A percentile compares a stretch with the other conserved stretches of the same genome.
phyloP scores from a whole-genome alignment of 1,140 invertebrate species.

The Heterodera schachtii region DNA sequence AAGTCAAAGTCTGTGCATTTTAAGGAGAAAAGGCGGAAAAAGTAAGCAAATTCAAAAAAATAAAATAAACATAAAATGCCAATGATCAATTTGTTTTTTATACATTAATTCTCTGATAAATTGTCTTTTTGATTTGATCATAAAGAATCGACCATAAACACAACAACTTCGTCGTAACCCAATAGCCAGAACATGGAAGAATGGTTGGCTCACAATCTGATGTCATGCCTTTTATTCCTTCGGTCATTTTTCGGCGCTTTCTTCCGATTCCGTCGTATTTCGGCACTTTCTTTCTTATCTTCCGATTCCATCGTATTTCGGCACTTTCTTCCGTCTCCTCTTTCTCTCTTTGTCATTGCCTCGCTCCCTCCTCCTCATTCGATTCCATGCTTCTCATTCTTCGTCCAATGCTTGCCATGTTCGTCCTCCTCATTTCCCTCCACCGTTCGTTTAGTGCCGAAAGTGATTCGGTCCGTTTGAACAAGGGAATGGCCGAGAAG shows the following conservation, averaged over 20 bases:
- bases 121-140: neutral
- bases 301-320: neutral
- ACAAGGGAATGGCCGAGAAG: neutral
- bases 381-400: neutral
- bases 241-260: too few relatives aligned
- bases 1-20: conserved; percentile 48
- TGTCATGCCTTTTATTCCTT: too few relatives aligned
- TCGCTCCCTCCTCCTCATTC: neutral
- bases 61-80: neutral
- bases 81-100: neutral
- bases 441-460: neutral
- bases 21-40: conserved; percentile 33
- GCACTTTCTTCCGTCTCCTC: neutral
- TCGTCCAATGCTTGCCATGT: neutral
- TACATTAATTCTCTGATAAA: neutral
- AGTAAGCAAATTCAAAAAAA: neutral
- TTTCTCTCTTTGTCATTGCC: neutral
- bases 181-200: too few relatives aligned
- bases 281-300: neutral
- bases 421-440: neutral
- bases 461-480: neutral
- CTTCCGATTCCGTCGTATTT: too few relatives aligned
- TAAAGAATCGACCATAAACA: too few relatives aligned
- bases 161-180: neutral
- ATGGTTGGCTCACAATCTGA: too few relatives aligned